Conservation (phyloP, 2,888 invertebrate species). For the Deroplatys truncata region DNA sequence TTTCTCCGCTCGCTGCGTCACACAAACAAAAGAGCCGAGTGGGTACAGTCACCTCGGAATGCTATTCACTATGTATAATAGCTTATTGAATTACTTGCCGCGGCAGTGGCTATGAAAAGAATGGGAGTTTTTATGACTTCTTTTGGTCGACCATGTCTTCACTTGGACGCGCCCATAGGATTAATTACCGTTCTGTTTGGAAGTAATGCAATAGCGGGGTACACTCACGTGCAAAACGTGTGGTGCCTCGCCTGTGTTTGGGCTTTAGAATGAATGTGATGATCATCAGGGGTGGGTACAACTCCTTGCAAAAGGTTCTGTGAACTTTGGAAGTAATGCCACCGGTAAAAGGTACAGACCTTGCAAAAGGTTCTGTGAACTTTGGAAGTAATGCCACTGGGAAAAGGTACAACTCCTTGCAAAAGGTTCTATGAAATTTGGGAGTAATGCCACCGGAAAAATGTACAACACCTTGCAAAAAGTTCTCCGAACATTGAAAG, state of each 20-base stretch:
- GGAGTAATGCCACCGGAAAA: too few species aligned
- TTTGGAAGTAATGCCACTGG: too few species aligned
- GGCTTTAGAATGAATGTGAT: too few species aligned
- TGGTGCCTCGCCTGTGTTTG: too few species aligned
- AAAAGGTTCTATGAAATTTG: background rate
- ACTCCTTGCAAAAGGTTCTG: background rate
- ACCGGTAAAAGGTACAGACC: too few species aligned
- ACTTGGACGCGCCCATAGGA: background rate
- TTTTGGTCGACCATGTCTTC: background rate
- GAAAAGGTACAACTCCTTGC: too few species aligned
- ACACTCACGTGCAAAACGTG: background rate
- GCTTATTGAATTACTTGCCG: background rate
- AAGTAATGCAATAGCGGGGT: background rate
- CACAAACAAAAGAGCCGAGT: conserved; percentile 17
- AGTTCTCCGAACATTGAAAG: too few species aligned
- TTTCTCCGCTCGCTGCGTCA: conserved; percentile 1
- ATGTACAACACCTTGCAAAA: too few species aligned
- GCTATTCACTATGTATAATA: background rate
- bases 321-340: background rate
- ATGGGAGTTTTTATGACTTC: background rate
- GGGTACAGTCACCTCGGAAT: background rate
- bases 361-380: too few species aligned
- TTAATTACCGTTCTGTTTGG: background rate
- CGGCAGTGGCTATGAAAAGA: background rate
- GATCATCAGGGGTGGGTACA: too few species aligned